phyloP scores from a whole-genome alignment of 2,797 vertebrate genomes.

The Huso huso region DNA sequence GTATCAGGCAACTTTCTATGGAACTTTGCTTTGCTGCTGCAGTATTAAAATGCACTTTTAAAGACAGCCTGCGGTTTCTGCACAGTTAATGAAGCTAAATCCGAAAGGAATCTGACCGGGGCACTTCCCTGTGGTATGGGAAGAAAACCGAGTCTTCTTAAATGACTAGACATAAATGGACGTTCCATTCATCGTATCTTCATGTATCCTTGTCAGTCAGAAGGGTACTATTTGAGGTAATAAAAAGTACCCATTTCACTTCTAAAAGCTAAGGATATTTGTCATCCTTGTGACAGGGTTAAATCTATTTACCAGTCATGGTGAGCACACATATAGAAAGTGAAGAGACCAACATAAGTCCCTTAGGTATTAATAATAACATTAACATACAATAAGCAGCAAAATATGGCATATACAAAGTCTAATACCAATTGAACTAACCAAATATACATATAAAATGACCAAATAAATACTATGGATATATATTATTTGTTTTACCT shows the following conservation, averaged over 20 bases:
- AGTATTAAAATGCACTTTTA: too few species aligned
- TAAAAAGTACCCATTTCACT: slow-evolving; percentile 53
- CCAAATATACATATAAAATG: slow-evolving; percentile 80
- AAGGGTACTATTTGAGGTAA: slow-evolving; percentile 56
- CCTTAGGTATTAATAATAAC: slow-evolving; percentile 32
- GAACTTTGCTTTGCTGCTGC: too few species aligned
- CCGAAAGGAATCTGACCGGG: too few species aligned
- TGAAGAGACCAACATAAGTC: slow-evolving; percentile 35
- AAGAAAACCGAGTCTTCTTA: too few species aligned
- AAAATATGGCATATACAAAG: slow-evolving; percentile 54
- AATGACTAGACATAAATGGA: slow-evolving; percentile 31
- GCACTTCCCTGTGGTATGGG: too few species aligned
- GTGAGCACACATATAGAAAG: slow-evolving; percentile 52
- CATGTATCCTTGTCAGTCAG: slow-evolving; percentile 40
- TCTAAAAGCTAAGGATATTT: slow-evolving; percentile 39
- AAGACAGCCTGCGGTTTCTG: too few species aligned
- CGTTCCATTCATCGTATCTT: slow-evolving; percentile 49
- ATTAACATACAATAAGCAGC: slow-evolving; percentile 54
- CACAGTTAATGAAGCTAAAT: too few species aligned
- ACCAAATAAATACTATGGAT: slow-evolving; percentile 63
- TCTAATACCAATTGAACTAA: slow-evolving; percentile 65
- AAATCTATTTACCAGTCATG: slow-evolving; percentile 42
- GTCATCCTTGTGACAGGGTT: slow-evolving; percentile 42
- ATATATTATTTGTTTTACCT: slow-evolving; percentile 57
- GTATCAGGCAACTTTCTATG: too few species aligned